Conservation (phyloP, 1,140 invertebrate genomes). For the Nomia melanderi region DNA sequence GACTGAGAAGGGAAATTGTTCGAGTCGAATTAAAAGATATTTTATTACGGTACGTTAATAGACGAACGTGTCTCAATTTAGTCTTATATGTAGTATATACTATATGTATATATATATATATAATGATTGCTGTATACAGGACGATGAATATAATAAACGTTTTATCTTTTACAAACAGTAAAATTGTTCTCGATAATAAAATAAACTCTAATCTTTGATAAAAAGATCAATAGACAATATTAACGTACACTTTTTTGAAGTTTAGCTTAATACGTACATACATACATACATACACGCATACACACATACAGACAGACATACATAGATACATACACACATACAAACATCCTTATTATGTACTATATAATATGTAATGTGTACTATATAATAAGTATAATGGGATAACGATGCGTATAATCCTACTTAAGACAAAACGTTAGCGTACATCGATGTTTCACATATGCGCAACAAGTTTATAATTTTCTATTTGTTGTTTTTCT, state of each 20-base stretch:
- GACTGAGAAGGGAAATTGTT: too few species aligned
- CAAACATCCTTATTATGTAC: background rate
- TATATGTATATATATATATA: conserved; percentile 11
- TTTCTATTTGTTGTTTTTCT: conserved; percentile 19
- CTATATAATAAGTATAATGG: conserved; percentile 49
- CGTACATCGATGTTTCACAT: conserved; percentile 40
- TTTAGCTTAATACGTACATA: conserved; percentile 14
- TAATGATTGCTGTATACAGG: conserved; percentile 52
- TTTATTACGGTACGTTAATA: conserved; percentile 60
- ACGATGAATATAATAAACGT: conserved; percentile 38
- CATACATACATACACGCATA: background rate
- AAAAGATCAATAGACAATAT: conserved; percentile 65
- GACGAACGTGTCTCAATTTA: conserved; percentile 57
- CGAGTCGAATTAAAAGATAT: conserved; percentile 46
- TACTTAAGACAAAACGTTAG: conserved; percentile 33
- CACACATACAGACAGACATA: background rate
- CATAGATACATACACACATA: background rate
- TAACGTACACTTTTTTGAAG: conserved; percentile 28
- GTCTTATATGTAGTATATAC: conserved; percentile 31
- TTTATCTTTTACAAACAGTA: conserved; percentile 57
- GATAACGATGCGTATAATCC: conserved; percentile 47
- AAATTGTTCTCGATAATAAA: conserved; percentile 71
- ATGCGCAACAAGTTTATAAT: conserved; percentile 51
- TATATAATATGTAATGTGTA: conserved; percentile 4
- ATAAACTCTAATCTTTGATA: conserved; percentile 76